phyloP scores from a whole-genome alignment of 2,888 invertebrate genomes.

The Conomelus anceps region DNA sequence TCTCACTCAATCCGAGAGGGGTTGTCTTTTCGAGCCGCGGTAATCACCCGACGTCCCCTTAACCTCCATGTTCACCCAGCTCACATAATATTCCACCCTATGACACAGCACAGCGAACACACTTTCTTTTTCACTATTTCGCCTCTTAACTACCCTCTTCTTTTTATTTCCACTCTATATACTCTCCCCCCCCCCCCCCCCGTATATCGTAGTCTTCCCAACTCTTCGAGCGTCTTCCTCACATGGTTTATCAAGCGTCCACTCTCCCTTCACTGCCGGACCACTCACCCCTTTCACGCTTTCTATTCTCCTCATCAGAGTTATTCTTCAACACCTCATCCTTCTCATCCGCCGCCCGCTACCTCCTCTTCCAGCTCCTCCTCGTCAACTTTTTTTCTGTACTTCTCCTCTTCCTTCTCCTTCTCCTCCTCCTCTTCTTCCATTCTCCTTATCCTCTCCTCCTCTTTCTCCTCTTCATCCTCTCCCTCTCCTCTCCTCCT shows the following conservation, averaged over 20 bases:
- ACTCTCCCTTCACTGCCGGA: not conserved
- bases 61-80: not conserved
- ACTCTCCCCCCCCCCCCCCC: not conserved
- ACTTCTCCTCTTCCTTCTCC: too few species aligned
- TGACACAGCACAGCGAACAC: not conserved
- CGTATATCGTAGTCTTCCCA: not conserved
- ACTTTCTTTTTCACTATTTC: not conserved
- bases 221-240: not conserved
- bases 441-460: not conserved
- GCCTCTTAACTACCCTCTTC: not conserved
- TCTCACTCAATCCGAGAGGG: not conserved
- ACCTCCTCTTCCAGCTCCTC: too few species aligned
- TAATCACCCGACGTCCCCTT: not conserved
- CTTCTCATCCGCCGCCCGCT: too few species aligned
- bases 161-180: not conserved
- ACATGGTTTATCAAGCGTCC: not conserved
- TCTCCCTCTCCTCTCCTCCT: too few species aligned
- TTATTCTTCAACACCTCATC: too few species aligned
- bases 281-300: not conserved
- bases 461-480: too few species aligned
- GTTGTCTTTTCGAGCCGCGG: not conserved
- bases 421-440: too few species aligned
- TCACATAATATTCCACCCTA: not conserved
- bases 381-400: not conserved
- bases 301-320: too few species aligned